phyloP scores from a whole-genome alignment of 2,797 vertebrate species.

The Pipistrellus nathusii region DNA sequence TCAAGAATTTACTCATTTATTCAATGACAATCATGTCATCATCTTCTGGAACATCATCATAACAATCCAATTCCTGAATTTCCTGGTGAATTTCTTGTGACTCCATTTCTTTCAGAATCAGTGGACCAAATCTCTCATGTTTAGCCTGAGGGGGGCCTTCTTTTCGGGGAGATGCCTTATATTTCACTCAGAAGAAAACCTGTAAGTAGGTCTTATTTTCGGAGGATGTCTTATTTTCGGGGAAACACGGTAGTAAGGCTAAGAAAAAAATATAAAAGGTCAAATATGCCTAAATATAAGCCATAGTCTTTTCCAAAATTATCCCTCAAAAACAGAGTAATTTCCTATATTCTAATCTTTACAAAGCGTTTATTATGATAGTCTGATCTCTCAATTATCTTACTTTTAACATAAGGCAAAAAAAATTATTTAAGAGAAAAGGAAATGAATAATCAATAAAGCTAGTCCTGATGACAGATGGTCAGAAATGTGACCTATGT shows the following conservation, averaged over 20 bases:
- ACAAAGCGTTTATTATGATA: background rate
- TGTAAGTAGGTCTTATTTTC: no score
- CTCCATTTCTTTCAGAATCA: no score
- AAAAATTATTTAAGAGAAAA: background rate
- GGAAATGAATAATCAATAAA: background rate
- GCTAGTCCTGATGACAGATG: background rate
- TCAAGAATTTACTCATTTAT: no score
- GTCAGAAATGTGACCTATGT: background rate
- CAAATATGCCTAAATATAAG: background rate
- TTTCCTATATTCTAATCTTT: background rate
- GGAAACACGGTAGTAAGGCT: background rate
- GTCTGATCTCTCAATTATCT: background rate
- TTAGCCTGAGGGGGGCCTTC: no score
- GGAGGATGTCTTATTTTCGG: no score
- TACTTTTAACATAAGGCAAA: slow-evolving; percentile 4
- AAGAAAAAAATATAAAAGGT: background rate
- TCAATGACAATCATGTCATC: no score
- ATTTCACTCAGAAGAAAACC: no score
- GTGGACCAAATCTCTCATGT: no score
- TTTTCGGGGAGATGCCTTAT: no score
- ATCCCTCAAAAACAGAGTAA: background rate
- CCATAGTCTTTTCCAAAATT: background rate
- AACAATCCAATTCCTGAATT: no score
- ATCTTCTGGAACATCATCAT: no score
- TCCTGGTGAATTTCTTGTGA: no score